A percentile compares a stretch with the other conserved stretches of the same genome.
Conservation (phyloP, 2,113 vertebrate genomes). For the Todiramphus chloris region DNA sequence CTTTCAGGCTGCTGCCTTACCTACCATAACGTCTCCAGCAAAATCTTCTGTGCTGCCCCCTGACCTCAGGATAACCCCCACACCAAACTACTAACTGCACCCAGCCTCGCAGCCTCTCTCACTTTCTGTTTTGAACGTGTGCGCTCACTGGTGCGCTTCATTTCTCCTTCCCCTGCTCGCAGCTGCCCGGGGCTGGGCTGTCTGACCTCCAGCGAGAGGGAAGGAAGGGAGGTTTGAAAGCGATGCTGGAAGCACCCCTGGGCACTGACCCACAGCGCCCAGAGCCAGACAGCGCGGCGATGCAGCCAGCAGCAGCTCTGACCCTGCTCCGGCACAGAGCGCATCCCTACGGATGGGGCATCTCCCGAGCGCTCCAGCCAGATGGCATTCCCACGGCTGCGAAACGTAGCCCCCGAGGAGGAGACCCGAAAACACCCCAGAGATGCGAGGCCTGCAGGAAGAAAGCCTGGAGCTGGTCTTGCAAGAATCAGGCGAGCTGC, state of each 20-base stretch:
- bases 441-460: background rate
- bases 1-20: background rate
- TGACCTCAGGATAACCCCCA: background rate
- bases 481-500: background rate
- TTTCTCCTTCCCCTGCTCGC: background rate
- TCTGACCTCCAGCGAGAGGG: background rate
- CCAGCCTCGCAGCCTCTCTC: background rate
- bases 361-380: background rate
- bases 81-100: background rate
- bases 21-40: background rate
- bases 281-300: fast-evolving
- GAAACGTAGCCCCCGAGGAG: background rate
- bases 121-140: conserved; percentile 4
- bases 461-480: background rate
- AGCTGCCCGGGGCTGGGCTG: background rate
- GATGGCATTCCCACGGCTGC: background rate
- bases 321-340: background rate
- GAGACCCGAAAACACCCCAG: background rate
- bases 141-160: background rate
- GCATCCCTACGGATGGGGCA: background rate
- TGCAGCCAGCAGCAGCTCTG: background rate
- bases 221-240: background rate
- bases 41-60: background rate
- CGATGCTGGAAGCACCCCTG: background rate
- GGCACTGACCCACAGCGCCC: fast-evolving